Percentiles rank a stretch among this genome's conserved stretches.
These are phyloP conservation scores for Hippopotamus amphibius DNA, from an alignment of 2,113 vertebrate species.

Conservation along the genomic window DNA sequence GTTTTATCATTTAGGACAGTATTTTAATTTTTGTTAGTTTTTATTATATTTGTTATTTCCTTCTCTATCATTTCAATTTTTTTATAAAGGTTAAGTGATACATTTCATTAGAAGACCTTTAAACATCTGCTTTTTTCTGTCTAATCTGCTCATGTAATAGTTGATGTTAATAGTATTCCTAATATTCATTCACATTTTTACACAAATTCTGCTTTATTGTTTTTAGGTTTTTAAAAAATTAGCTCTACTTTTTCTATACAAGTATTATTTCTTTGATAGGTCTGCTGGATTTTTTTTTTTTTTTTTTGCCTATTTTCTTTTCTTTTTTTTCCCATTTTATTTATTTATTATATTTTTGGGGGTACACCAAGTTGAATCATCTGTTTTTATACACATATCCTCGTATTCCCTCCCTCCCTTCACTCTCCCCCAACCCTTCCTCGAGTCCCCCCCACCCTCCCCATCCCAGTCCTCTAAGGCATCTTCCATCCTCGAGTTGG, in stretches of 20 bases:
- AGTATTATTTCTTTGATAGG: neutral
- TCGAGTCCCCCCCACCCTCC: too few relatives aligned
- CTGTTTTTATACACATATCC: too few relatives aligned
- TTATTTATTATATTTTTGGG: too few relatives aligned
- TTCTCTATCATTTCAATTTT: neutral
- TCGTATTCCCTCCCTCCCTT: too few relatives aligned
- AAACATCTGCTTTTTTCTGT: neutral
- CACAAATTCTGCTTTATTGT: neutral
- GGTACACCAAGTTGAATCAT: too few relatives aligned
- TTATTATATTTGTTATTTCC: neutral
- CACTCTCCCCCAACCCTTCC: too few relatives aligned
- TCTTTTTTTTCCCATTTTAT: too few relatives aligned
- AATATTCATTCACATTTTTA: neutral
- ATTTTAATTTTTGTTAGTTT: neutral
- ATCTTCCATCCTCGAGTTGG: too few relatives aligned
- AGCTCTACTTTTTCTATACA: neutral
- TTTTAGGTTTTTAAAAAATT: neutral
- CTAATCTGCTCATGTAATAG: neutral
- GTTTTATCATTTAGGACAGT: neutral
- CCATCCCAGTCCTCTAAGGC: too few relatives aligned
- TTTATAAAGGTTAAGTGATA: neutral
- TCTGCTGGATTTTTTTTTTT: neutral
- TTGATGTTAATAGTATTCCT: neutral
- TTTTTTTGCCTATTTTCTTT: too few relatives aligned
- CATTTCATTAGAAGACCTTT: neutral